phyloP scores from a whole-genome alignment of 2,113 vertebrate species.

The Tautogolabrus adspersus region DNA sequence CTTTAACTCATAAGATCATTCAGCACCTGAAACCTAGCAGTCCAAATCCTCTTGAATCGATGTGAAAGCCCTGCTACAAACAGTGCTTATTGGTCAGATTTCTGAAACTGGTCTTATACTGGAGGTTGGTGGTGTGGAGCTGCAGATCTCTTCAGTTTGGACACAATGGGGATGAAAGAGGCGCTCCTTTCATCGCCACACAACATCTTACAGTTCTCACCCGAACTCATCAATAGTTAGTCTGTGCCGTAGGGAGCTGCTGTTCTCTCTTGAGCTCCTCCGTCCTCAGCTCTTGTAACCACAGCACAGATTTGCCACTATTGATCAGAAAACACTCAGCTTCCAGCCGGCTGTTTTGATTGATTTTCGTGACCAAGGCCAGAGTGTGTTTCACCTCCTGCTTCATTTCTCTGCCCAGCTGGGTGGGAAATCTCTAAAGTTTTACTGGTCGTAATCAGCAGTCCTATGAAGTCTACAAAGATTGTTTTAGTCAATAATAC shows the following conservation, averaged over 20 bases:
- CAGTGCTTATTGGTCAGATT: not conserved
- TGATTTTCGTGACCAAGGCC: constrained; percentile 20
- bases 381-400: constrained; percentile 14
- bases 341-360: constrained; percentile 19
- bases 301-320: constrained; percentile 19
- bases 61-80: not conserved
- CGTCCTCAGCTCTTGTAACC: constrained; percentile 21
- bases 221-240: constrained; percentile 7
- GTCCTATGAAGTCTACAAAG: not conserved
- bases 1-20: too few species aligned
- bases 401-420: constrained; percentile 1
- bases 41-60: not conserved
- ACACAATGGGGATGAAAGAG: not conserved
- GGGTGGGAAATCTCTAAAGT: not conserved
- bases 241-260: constrained; percentile 7
- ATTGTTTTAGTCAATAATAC: not conserved
- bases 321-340: constrained; percentile 43
- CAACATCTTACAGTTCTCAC: constrained; percentile 6
- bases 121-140: not conserved
- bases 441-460: not conserved
- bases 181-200: not conserved
- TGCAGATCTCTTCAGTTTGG: not conserved
- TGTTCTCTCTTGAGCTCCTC: constrained; percentile 1
- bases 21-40: not conserved
- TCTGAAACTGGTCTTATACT: not conserved